Conservation (phyloP, 2,113 vertebrate genomes). For the Scortum barcoo region DNA sequence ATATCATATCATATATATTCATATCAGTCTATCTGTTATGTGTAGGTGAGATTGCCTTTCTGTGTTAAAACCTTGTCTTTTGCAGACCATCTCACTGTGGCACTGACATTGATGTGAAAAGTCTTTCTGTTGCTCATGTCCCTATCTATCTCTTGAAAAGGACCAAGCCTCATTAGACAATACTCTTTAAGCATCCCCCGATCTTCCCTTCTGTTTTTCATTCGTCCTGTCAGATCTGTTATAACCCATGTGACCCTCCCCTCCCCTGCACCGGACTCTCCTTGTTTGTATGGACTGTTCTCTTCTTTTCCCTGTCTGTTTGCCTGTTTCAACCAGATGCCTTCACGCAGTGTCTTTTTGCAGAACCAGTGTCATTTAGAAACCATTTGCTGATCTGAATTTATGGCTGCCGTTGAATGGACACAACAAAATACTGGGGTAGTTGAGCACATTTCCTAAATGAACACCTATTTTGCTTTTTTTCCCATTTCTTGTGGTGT, state of each 20-base stretch:
- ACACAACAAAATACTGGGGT: conserved; percentile 77
- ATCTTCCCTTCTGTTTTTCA: conserved; percentile 37
- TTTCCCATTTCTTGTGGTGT: conserved; percentile 42
- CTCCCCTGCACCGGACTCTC: conserved; percentile 53
- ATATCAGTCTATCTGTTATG: neutral
- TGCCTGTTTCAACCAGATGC: conserved; percentile 78
- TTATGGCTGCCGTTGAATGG: conserved; percentile 78
- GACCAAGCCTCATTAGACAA: conserved; percentile 19
- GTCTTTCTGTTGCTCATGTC: conserved; percentile 16
- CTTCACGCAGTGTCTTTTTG: conserved; percentile 78
- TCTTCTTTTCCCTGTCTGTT: conserved; percentile 70
- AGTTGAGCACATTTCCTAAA: conserved; percentile 82
- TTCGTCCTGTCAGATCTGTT: conserved; percentile 61
- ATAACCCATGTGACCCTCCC: conserved; percentile 47
- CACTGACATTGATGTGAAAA: conserved; percentile 3
- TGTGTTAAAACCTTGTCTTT: neutral
- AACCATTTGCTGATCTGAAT: conserved; percentile 82
- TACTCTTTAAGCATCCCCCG: conserved; percentile 16
- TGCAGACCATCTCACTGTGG: conserved; percentile 11
- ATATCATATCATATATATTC: too few relatives aligned
- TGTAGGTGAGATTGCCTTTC: neutral
- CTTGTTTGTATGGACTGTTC: conserved; percentile 71
- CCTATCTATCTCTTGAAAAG: conserved; percentile 26
- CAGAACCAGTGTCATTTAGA: conserved; percentile 84
- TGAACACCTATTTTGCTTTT: conserved; percentile 60